A percentile compares a stretch with the other conserved stretches of the same genome.
Evolutionary conservation across 2,113 vertebrate species (phyloP).

Genomic region (Dolichallabes microphthalmus): DNA sequence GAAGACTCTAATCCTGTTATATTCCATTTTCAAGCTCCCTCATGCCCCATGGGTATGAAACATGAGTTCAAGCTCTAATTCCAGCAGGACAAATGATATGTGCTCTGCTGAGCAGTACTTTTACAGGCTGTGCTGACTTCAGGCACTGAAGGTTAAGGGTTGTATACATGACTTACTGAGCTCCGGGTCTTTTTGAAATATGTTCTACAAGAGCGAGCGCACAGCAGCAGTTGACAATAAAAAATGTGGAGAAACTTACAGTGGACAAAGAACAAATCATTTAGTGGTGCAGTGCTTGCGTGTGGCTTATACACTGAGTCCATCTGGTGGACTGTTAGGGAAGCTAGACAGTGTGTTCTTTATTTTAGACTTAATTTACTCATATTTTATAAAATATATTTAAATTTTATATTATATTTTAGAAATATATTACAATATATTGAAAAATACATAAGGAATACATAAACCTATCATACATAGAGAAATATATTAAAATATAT

Average conservation of each 20-base stretch:
- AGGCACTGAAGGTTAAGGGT: slow-evolving; percentile 22
- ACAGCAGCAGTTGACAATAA: not conserved
- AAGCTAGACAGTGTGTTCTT: not conserved
- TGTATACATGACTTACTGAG: not conserved
- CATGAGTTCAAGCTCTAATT: slow-evolving; percentile 4
- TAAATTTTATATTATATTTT: too few relatives aligned
- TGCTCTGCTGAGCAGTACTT: slow-evolving; percentile 4
- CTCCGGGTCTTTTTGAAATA: not conserved
- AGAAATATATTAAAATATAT: too few relatives aligned
- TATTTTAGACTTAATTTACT: not conserved
- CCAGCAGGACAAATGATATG: slow-evolving; percentile 8
- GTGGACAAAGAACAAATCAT: slow-evolving; percentile 3
- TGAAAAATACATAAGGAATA: too few relatives aligned
- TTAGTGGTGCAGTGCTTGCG: not conserved
- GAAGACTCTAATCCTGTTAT: not conserved
- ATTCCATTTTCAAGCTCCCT: not conserved
- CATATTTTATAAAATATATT: not conserved
- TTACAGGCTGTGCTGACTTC: slow-evolving; percentile 2
- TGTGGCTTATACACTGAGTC: slow-evolving; percentile 27
- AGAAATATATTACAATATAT: too few relatives aligned
- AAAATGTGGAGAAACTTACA: not conserved
- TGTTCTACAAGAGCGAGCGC: not conserved
- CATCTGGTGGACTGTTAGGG: slow-evolving; percentile 41
- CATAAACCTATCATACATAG: too few relatives aligned
- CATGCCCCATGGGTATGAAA: not conserved